Evolutionary conservation across 2,113 vertebrate genomes (phyloP), one percentile per base, ranked within the genome.

Genomic region (Notothenia coriiceps): DNA sequence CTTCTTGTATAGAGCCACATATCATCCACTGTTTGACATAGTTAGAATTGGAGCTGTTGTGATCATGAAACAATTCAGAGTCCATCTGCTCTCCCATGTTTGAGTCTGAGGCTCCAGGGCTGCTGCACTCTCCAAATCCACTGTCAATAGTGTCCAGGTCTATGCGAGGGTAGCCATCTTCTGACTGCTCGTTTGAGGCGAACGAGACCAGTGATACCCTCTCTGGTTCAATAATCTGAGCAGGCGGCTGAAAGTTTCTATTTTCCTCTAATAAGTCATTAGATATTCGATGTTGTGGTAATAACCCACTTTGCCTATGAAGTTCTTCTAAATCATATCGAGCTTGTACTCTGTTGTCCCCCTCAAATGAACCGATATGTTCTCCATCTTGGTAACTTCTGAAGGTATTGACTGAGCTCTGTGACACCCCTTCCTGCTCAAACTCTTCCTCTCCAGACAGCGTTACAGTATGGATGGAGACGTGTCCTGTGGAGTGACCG

Each of bases 131-230:
- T 4, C 90, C 93, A 20, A 97, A 99, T n/a, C 97, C 97, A 6
- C 98, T 99, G 85, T 99, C 98, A 0, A 98, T 95, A 3, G 98
- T 99, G 91, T 99, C 97, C 93, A 98, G 68, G 90, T 99, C 98
- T 76, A 96, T 92, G 0, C 78, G 87, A 1, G 97, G 96, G 4
- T 97, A 97, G 44, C 95, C 95, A 2, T 95, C 95, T 0, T 96
- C 96, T 0, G 94, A 94, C 70, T 85, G 93, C 49, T 90, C 87
- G 4, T 74, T 77, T 0, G 89, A 95, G 65, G 68, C 81, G 44
- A 95, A 94, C 0, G 95, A 95, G 77, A 93, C 92, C 13, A 94
- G 94, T 3, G 95, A 96, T 35, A 91, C 84, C 59, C 89, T 93
- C 85, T 97, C 96, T 1, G 87, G 91, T 67, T 95, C 94, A 4